These are phyloP conservation scores for Gopherus flavomarginatus DNA, from an alignment of 2,113 vertebrate genomes.

Conservation along the genomic window DNA sequence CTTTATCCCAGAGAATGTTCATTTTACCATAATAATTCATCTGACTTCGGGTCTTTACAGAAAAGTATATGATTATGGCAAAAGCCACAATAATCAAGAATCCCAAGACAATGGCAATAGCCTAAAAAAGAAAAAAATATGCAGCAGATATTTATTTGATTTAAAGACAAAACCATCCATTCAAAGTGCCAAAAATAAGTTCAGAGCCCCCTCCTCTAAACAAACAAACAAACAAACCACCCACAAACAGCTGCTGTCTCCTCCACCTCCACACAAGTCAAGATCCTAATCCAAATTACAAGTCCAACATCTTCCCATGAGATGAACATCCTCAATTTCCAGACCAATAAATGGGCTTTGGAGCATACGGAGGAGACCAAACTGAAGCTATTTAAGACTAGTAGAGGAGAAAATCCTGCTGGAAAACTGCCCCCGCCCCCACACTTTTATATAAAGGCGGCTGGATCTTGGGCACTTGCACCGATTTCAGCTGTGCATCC, in stretches of 20 bases:
- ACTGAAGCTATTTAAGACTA: neutral
- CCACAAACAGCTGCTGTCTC: neutral
- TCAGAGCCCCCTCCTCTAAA: neutral
- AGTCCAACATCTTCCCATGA: neutral
- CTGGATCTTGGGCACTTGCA: neutral
- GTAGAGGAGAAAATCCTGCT: neutral
- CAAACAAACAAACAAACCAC: neutral
- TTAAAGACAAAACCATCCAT: neutral
- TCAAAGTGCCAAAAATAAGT: neutral
- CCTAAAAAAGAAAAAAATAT: slow-evolving; percentile 72
- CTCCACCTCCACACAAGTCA: neutral
- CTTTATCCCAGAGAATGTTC: slow-evolving; percentile 89
- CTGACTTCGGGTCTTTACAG: slow-evolving; percentile 84
- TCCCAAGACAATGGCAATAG: slow-evolving; percentile 89
- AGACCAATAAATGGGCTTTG: neutral
- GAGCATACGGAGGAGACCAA: neutral
- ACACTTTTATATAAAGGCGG: neutral
- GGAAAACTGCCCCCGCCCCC: neutral
- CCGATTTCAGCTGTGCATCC: neutral
- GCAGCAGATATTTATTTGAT: neutral
- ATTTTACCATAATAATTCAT: slow-evolving; percentile 82
- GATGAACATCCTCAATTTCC: neutral
- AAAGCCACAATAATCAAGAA: slow-evolving; percentile 86
- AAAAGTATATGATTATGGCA: slow-evolving; percentile 90
- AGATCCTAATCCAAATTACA: neutral